phyloP scores from a whole-genome alignment of 1,140 invertebrate species.

The Colletes latitarsis region DNA sequence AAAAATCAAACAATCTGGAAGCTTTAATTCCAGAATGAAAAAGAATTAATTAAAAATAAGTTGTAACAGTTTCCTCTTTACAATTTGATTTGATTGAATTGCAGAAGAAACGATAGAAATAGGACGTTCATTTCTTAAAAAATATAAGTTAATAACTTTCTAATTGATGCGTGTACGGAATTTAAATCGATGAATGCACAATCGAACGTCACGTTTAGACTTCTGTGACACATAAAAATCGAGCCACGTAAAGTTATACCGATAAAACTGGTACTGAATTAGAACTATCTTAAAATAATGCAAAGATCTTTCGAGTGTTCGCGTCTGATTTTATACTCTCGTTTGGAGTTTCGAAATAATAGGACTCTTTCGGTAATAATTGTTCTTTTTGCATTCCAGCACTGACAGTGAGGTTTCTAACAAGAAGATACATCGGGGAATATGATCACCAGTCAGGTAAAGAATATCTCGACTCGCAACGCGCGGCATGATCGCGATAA shows the following conservation, averaged over 20 bases:
- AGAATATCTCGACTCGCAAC: conserved; percentile 41
- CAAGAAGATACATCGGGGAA: conserved; percentile 94
- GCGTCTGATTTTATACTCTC: no score
- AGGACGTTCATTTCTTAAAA: neutral
- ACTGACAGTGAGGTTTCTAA: conserved; percentile 93
- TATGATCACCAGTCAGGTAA: conserved; percentile 95
- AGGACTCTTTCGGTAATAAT: neutral
- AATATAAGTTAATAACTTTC: conserved; percentile 32
- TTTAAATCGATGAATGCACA: conserved; percentile 19
- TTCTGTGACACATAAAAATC: neutral
- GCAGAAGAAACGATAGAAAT: neutral
- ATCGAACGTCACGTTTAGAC: conserved; percentile 2
- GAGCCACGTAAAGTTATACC: neutral
- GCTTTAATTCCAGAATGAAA: no score
- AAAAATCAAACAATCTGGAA: neutral
- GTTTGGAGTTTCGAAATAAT: no score
- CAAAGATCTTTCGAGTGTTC: no score
- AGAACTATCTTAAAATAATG: no score
- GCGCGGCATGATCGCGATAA: neutral
- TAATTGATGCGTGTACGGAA: conserved; percentile 5
- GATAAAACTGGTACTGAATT: neutral
- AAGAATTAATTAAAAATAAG: no score
- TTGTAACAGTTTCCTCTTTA: neutral
- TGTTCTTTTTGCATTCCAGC: conserved; percentile 84
- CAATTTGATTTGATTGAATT: neutral